These are phyloP conservation scores for Thripadectes ignobilis DNA, from an alignment of 2,797 vertebrate species.

Conservation along the genomic window DNA sequence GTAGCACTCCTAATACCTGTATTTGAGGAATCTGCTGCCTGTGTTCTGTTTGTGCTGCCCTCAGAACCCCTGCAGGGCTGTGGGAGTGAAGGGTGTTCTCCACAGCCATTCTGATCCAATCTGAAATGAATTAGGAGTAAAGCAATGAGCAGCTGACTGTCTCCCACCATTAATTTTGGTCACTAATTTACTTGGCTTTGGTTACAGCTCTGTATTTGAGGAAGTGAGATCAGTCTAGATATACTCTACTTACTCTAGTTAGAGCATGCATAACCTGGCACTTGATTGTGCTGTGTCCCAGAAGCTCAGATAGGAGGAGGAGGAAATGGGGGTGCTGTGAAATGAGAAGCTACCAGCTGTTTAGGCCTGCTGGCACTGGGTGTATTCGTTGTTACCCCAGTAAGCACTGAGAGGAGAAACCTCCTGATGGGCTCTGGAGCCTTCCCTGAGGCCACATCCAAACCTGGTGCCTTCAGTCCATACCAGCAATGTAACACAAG, in stretches of 20 bases:
- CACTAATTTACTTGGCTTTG: background rate
- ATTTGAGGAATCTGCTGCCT: background rate
- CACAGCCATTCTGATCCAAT: constrained; percentile 83
- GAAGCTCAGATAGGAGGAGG: background rate
- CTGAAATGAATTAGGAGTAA: constrained; percentile 52
- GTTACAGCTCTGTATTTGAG: background rate
- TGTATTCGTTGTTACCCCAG: background rate
- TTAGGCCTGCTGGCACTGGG: background rate
- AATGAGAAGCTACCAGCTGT: background rate
- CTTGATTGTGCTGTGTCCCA: background rate
- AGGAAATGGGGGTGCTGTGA: background rate
- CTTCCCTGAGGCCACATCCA: background rate
- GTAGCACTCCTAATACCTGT: background rate
- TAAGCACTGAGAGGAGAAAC: background rate
- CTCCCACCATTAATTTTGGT: background rate
- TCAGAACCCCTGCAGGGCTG: constrained; percentile 75
- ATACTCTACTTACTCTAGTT: background rate
- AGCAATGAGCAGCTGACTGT: background rate
- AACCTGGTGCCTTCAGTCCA: background rate
- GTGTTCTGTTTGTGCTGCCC: constrained; percentile 7
- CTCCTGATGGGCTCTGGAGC: background rate
- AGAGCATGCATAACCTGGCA: background rate
- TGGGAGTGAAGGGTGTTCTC: constrained; percentile 71
- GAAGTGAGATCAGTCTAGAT: background rate
- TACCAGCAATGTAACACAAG: background rate